Percentiles rank a stretch among this genome's conserved stretches.
Conservation (phyloP, 2,797 vertebrate species). For the Silurus lanzhouensis region DNA sequence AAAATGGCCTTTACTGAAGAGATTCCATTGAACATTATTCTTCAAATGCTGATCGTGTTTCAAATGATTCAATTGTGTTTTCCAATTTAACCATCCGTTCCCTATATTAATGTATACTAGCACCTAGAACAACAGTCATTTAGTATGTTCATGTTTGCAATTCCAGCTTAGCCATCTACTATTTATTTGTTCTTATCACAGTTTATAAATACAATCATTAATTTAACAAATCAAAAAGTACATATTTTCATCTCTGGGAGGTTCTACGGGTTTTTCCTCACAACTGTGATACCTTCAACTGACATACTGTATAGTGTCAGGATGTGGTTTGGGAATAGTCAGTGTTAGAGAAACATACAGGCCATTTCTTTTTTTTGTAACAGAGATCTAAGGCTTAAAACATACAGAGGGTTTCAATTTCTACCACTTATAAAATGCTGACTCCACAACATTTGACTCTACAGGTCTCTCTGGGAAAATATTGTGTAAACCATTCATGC, state of each 20-base stretch:
- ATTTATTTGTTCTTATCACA: constrained; percentile 29
- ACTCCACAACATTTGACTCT: constrained; percentile 35
- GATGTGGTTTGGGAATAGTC: background rate
- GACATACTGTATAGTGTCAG: background rate
- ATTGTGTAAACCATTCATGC: background rate
- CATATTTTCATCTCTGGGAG: background rate
- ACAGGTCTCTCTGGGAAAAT: constrained; percentile 24
- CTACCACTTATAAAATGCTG: constrained; percentile 34
- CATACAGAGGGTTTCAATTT: constrained; percentile 23
- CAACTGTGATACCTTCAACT: background rate
- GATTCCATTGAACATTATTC: background rate
- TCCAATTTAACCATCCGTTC: background rate
- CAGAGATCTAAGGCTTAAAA: constrained; percentile 43
- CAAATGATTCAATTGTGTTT: background rate
- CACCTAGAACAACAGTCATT: constrained; percentile 24
- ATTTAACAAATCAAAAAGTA: constrained; percentile 22
- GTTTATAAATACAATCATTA: constrained; percentile 30
- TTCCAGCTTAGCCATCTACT: constrained; percentile 13
- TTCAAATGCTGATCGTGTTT: background rate
- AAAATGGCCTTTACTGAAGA: constrained; percentile 23
- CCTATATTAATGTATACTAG: constrained; percentile 12
- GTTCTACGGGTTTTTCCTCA: background rate
- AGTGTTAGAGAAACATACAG: constrained; percentile 8
- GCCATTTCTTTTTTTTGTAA: background rate
- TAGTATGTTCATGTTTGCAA: constrained; percentile 12